Conservation (phyloP, 2,888 invertebrate genomes). For the Bimastos eiseni region DNA sequence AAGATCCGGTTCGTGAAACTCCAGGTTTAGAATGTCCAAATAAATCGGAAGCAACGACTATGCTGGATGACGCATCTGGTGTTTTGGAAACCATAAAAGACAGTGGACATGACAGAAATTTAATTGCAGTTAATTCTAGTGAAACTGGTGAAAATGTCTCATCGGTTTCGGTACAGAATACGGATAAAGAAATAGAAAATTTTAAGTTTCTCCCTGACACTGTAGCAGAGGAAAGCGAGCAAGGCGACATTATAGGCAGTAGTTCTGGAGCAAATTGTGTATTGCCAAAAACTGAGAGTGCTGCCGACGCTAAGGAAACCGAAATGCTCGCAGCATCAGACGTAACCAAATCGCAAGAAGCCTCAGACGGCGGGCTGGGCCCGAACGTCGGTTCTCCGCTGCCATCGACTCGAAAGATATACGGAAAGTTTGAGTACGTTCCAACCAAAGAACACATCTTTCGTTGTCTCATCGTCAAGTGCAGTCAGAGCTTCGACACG, state of each 20-base stretch:
- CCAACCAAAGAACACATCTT: slow-evolving; percentile 43
- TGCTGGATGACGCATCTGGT: not conserved
- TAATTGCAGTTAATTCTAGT: not conserved
- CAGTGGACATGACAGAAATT: not conserved
- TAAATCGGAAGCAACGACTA: not conserved
- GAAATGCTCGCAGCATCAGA: not conserved
- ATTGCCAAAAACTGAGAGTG: not conserved
- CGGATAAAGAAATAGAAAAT: not conserved
- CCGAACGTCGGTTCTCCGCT: not conserved
- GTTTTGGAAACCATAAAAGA: not conserved
- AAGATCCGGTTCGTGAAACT: not conserved
- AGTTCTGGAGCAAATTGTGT: not conserved
- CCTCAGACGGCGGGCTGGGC: not conserved
- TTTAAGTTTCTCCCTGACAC: not conserved
- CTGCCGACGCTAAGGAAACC: not conserved
- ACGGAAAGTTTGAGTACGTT: slow-evolving; percentile 41
- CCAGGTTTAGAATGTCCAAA: not conserved
- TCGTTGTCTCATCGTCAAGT: slow-evolving; percentile 37
- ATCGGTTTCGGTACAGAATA: not conserved
- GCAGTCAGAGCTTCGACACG: slow-evolving; percentile 45
- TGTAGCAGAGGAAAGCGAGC: not conserved
- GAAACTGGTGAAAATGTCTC: not conserved
- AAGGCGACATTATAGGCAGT: not conserved
- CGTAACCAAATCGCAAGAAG: not conserved
- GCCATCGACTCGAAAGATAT: slow-evolving; percentile 21